Evolutionary conservation across 2,888 invertebrate species (phyloP), one percentile per base, ranked within the genome.

Genomic region (Gymnocheta viridis): DNA sequence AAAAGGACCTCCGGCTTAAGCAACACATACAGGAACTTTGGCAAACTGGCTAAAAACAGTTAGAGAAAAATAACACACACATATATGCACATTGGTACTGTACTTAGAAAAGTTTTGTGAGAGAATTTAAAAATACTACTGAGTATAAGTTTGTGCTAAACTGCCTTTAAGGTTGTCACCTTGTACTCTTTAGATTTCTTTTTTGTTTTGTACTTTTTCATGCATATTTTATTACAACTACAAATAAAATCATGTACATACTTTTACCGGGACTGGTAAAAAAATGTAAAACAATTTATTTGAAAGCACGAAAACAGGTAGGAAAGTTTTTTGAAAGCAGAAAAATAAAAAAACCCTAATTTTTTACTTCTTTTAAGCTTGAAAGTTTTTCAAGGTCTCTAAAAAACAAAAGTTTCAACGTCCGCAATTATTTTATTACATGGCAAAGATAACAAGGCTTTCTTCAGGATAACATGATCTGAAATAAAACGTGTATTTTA

Each of bases 101-200:
- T 7, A 35, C 4, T n/a, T n/a, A 9, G 1, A 27, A 49, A 27
- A 5, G 24, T 38, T 38, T 51, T 27, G 14, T 19, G n/a, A 47
- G 41, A 69, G 49, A n/a, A 62, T 38, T n/a, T 29, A 27, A 17
- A 29, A 77, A 77, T 22, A 60, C 29, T 12, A 5, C 9, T n/a
- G 44, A 14, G 14, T 35, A 5, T 24, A 10, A 32, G 47, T 58
- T 38, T 64, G 27, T n/a, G 24, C 12, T 2, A 3, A 9, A 66
- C 64, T 38, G 44, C 35, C 35, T 81, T 54, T 38, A 74, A 74
- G 74, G 32, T 76, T 69, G 54, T 76, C 62, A 69, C 74, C 81
- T 81, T 76, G 81, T 69, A 19, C 54, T 56, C 27, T 62, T 69
- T 67, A 60, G 32, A 38, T 29, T 49, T 67, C n/a, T 60, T 51